Base-by-base conservation (phyloP, 1,140 invertebrate species). In the Drosophila mauritiana region DNA sequence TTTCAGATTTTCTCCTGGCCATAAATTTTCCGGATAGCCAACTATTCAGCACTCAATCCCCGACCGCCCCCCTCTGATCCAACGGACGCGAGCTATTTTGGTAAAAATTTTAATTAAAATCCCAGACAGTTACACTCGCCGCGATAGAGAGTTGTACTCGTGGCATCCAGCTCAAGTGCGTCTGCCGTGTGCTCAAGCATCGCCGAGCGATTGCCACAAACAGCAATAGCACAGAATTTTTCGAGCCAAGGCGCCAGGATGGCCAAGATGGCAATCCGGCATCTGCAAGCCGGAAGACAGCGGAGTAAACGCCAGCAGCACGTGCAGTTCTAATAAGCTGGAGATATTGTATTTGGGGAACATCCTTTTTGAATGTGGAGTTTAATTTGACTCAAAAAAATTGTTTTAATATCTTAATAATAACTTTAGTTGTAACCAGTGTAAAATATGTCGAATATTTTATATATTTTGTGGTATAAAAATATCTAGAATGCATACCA, bases 21-120 rank as follows among this genome's bases (percentile, higher is more conserved):
- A 86, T 86, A 86, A 86, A 86, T 86, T 83, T 81, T 59, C 57
- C 31, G 68, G 59, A 68, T 86, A 64, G 74, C 78, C 74, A 86
- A 88, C 74, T 86, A 82, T 86, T 70, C 74, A 76, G 69, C 80
- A 79, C 58, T 72, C 63, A 20, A 17, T 48, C 58, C 58, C 64
- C 58, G 45, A 39, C 75, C 54, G 25, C 20, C 45, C 27, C 6
- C 20, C 20, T 39, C n/a, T 34, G 4, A 34, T 39, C 45, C 7
- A 17, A 5, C 40, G 46, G 65, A 20, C 45, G 51, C 46, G 49
- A 75, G 70, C 82, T 86, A 86, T 86, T 86, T 86, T 76, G 51
- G 83, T 64, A 86, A 86, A 80, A 86, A 86, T 86, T 86, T 86
- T 86, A 86, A 86, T 86, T 86, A 86, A 86, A 86, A 86, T 81